Evolutionary conservation across 2,113 vertebrate genomes (phyloP), one percentile per base, ranked within the genome.

Genomic region (Okapia johnstoni): DNA sequence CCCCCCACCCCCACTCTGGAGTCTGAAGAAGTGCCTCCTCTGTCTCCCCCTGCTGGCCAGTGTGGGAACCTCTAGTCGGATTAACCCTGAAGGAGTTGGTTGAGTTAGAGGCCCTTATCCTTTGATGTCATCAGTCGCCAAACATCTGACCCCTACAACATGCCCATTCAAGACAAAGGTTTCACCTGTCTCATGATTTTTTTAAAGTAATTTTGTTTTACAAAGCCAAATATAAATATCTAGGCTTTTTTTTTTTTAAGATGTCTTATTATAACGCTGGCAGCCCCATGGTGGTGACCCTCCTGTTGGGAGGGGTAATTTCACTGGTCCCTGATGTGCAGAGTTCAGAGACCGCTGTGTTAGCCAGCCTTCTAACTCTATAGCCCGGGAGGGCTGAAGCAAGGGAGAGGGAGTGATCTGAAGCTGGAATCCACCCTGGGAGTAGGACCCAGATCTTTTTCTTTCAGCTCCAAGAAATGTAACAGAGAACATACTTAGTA

Each of bases 41-140:
- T 98, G 96, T 97, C 97, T 90, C 97, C 97, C 87, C 92, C 97
- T 98, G 79, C 92, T 96, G 97, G 95, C 87, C 88, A 81, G 1
- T 57, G 0, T 90, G 88, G 89, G 92, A 89, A 54, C 23, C 11
- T 52, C 13, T 46, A 33, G 60, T 90, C 16, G 13, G 58, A 81
- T 33, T 23, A 21, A 26, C 30, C 19, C 43, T 70, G 0, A 85
- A 66, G 23, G 30, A 73, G 11, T 88, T 79, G 11, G 7, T 33
- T 46, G 21, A 36, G 66, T 73, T 43, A 43, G 1, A n/a, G 85
- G 54, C 63, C 28, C 0, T 48, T 60, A 19, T 36, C 26, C 61
- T 92, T 52, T 21, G 33, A 93, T 28, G 2, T 84, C 73, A 46
- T 48, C 25, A 6, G 28, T 46, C 36, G 57, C 50, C n/a, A 57